phyloP scores from a whole-genome alignment of 2,113 vertebrate genomes.

The Genyomyrus donnyi region DNA sequence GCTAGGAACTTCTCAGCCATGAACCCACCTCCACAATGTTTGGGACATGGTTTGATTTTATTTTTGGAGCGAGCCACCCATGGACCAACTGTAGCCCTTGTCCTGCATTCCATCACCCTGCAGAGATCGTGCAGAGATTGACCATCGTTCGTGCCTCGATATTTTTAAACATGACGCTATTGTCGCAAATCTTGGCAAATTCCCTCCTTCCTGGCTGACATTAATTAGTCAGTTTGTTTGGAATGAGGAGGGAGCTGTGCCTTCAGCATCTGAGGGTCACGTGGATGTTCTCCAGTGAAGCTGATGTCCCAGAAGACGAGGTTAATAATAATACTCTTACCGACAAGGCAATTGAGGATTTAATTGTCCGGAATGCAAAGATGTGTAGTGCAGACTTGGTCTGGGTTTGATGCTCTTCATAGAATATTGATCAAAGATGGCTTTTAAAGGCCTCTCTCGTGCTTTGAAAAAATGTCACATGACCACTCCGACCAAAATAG shows the following conservation, averaged over 20 bases:
- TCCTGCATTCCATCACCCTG: neutral
- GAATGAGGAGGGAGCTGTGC: neutral
- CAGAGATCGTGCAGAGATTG: neutral
- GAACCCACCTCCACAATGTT: neutral
- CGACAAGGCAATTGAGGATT: neutral
- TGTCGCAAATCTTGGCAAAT: neutral
- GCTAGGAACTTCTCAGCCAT: neutral
- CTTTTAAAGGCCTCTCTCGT: neutral
- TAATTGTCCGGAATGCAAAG: neutral
- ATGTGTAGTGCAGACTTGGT: neutral
- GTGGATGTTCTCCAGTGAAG: neutral
- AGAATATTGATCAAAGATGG: constrained; percentile 19
- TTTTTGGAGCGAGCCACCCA: neutral
- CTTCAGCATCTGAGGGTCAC: neutral
- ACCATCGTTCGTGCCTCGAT: neutral
- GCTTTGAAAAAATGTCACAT: constrained; percentile 14
- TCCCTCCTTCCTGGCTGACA: no score
- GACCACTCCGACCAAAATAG: neutral
- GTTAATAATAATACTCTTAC: neutral
- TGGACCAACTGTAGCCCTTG: neutral
- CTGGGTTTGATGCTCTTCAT: neutral
- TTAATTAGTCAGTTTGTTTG: neutral
- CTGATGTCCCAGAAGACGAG: neutral
- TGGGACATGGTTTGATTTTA: neutral
- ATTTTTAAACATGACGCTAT: neutral